Base-by-base conservation (phyloP, 2,888 invertebrate genomes). In the Eurytoma adleriae region DNA sequence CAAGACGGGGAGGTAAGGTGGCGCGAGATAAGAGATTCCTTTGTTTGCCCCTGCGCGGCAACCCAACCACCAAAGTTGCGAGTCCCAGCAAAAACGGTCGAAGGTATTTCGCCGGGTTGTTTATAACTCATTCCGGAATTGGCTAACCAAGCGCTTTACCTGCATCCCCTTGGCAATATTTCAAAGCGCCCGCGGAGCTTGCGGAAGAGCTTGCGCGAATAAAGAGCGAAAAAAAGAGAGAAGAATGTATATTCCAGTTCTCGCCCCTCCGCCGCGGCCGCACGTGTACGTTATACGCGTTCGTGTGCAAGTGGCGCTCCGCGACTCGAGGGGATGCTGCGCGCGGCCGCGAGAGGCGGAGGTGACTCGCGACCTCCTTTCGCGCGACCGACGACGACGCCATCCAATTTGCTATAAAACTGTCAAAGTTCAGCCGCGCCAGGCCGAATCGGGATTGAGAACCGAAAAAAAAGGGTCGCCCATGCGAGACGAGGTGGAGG, bases 371-470 rank as follows among this genome's bases (percentile, higher is more conserved):
- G 30, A 69, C 24, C 52, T 61, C 7, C 20, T 66, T 74, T 48
- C 40, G 16, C 27, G 20, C 12, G 52, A 3, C 48, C 27, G 16
- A 4, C 27, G n/a, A 18, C 68, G 24, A 3, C 20, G 16, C 56
- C 70, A 13, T 66, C 77, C 71, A 71, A 78, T 78, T 71, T 78
- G 64, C 66, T 20, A 50, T 78, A 78, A 71, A 78, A 78, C 71
- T 71, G 70, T 78, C 71, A 50, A 78, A 78, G 78, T 71, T 66
- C 57, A 18, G n/a, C 66, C 50, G 12, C 13, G 66, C n/a, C 18
- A 30, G 13, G 20, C 48, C 54, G 56, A 24, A 30, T 73, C 16
- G 52, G 50, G n/a, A 61, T 72, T 72, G 71, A 20, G 59, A 71
- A 27, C 54, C 3, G 20, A 48, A 56, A 50, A 40, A 24, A 40